These are phyloP conservation scores for Sarcophaga subvicina DNA, from an alignment of 2,888 invertebrate genomes.

Conservation along the genomic window DNA sequence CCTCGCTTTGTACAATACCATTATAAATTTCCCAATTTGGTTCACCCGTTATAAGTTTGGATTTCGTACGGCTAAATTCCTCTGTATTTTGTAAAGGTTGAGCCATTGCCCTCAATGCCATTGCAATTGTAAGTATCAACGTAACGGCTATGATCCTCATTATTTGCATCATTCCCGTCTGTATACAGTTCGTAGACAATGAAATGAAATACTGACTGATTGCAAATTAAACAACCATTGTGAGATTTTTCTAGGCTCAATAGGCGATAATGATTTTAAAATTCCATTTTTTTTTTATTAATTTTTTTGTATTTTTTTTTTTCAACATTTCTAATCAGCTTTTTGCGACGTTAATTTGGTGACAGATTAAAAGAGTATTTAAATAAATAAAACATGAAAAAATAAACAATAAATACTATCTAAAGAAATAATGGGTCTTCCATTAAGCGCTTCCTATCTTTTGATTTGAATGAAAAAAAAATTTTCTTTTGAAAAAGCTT, in stretches of 20 bases:
- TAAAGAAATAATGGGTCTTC: not conserved
- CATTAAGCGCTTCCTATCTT: too few species aligned
- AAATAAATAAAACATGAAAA: not conserved
- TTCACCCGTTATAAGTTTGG: not conserved
- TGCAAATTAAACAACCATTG: not conserved
- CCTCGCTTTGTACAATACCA: conserved; percentile 51
- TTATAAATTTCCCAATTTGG: not conserved
- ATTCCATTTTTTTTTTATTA: too few species aligned
- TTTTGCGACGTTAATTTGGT: not conserved
- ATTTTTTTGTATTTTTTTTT: not conserved
- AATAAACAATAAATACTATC: not conserved
- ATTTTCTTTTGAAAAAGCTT: too few species aligned
- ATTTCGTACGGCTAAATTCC: conserved; percentile 11
- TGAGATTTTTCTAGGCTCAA: not conserved
- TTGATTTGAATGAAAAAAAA: too few species aligned
- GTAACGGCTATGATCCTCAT: conserved; percentile 19
- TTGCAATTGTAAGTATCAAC: not conserved
- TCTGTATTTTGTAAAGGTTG: conserved; percentile 10
- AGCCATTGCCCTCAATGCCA: not conserved
- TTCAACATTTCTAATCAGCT: not conserved
- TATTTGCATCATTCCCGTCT: not conserved
- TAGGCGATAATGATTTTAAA: not conserved
- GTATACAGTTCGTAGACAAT: not conserved
- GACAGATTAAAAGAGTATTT: not conserved
- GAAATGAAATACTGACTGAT: conserved; percentile 31